A percentile compares a stretch with the other conserved stretches of the same genome.
Evolutionary conservation across 2,888 invertebrate genomes (phyloP).

Genomic region (Erebia aethiops): DNA sequence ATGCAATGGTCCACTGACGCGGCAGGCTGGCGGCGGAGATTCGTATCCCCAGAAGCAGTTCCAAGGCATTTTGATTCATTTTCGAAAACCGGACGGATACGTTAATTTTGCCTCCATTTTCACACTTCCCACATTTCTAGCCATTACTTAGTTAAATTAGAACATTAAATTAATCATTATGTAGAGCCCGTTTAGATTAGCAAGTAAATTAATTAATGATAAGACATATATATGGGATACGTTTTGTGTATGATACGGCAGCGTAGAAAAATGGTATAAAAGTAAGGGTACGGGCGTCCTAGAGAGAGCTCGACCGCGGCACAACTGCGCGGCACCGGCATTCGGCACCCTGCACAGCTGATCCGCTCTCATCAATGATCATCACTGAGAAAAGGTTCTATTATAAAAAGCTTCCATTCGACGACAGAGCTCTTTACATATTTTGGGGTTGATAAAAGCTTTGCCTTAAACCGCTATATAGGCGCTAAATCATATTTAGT

Average conservation of each 20-base stretch:
- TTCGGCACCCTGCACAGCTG: conserved; percentile 52
- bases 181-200: not conserved
- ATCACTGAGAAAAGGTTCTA: conserved; percentile 22
- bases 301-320: conserved; percentile 54
- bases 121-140: conserved; percentile 2
- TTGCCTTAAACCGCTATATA: too few relatives aligned
- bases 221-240: not conserved
- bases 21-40: conserved; percentile 69
- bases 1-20: conserved; percentile 72
- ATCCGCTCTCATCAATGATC: conserved; percentile 46
- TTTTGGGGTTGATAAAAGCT: too few relatives aligned
- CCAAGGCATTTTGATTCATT: conserved; percentile 75
- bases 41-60: conserved; percentile 79
- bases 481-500: too few relatives aligned
- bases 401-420: conserved; percentile 1
- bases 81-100: conserved; percentile 28
- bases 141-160: conserved; percentile 2
- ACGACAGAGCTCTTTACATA: not conserved
- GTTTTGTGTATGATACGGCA: conserved; percentile 10
- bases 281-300: conserved; percentile 49
- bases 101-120: conserved; percentile 24
- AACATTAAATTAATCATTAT: not conserved
- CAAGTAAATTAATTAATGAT: not conserved
- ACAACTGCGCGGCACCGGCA: conserved; percentile 51
- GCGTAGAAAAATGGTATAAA: conserved; percentile 8